Evolutionary conservation across 1,140 invertebrate genomes (phyloP).

Genomic region (Pinna nobilis): DNA sequence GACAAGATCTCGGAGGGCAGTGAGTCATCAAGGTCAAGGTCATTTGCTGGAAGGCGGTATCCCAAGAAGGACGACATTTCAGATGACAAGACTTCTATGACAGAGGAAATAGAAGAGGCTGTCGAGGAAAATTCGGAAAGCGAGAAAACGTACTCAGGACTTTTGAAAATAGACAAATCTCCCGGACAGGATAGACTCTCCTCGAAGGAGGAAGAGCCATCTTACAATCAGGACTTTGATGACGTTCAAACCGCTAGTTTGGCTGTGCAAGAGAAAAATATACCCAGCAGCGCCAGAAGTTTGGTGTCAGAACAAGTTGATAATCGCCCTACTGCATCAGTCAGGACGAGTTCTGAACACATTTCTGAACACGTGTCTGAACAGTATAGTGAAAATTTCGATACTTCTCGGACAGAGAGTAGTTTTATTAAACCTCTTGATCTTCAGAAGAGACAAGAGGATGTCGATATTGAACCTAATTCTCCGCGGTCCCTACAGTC

Average conservation of each 20-base stretch:
- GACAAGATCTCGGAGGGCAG: slow-evolving; percentile 68
- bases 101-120: slow-evolving; percentile 52
- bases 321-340: slow-evolving; percentile 13
- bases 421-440: slow-evolving; percentile 37
- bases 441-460: slow-evolving; percentile 37
- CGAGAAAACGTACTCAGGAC: slow-evolving; percentile 33
- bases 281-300: slow-evolving; percentile 44
- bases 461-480: slow-evolving; percentile 49
- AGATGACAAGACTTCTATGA: slow-evolving; percentile 35
- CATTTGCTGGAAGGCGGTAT: slow-evolving; percentile 6
- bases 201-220: slow-evolving; percentile 30
- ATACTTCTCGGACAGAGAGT: background rate
- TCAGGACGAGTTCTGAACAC: slow-evolving; percentile 46
- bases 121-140: slow-evolving; percentile 47
- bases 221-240: slow-evolving; percentile 58
- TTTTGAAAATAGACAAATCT: slow-evolving; percentile 42
- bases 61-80: slow-evolving; percentile 13
- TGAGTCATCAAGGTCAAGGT: slow-evolving; percentile 51
- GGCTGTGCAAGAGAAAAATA: slow-evolving; percentile 26
- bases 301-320: slow-evolving; percentile 22
- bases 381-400: slow-evolving; percentile 34
- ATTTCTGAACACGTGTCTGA: slow-evolving; percentile 40
- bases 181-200: background rate
- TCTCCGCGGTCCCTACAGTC: slow-evolving; percentile 46
- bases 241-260: slow-evolving; percentile 40